A percentile compares a stretch with the other conserved stretches of the same genome.
phyloP scores from a whole-genome alignment of 2,797 vertebrate genomes.

The Acridotheres tristis region DNA sequence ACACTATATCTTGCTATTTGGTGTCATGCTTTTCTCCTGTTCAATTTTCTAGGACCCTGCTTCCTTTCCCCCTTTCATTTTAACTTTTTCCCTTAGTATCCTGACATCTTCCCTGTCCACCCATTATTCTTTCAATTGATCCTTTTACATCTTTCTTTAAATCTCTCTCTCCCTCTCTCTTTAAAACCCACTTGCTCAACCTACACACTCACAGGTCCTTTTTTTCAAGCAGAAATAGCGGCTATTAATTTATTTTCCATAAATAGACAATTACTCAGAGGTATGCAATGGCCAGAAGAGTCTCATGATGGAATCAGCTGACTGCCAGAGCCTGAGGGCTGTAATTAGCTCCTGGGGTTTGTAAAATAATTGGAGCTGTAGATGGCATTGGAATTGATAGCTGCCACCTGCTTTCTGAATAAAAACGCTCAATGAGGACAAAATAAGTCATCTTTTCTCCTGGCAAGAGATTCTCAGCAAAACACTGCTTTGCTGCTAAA shows the following conservation, averaged over 20 bases:
- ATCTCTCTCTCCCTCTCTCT: neutral
- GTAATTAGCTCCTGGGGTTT: conserved; percentile 71
- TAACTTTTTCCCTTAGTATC: neutral
- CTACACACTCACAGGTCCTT: neutral
- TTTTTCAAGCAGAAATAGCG: conserved; percentile 48
- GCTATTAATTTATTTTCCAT: conserved; percentile 72
- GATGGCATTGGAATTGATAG: conserved; percentile 67
- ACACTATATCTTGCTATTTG: neutral
- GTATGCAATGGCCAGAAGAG: conserved; percentile 28
- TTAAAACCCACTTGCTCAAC: neutral
- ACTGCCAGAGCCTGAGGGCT: conserved; percentile 60
- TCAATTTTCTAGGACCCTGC: neutral
- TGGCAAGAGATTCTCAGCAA: conserved; percentile 17
- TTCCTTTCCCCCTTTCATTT: neutral
- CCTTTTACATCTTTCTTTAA: neutral
- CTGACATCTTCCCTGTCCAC: neutral
- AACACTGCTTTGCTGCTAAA: conserved; percentile 1
- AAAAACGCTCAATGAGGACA: conserved; percentile 62
- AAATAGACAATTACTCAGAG: conserved; percentile 74
- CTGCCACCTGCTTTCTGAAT: conserved; percentile 73
- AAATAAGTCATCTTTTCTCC: conserved; percentile 40
- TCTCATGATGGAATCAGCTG: conserved; percentile 61
- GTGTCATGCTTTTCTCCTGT: neutral
- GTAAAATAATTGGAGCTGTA: conserved; percentile 69
- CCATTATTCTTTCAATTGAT: neutral